Base-by-base conservation (phyloP, 23 tunicate species). In the Halocynthia roretzi region DNA sequence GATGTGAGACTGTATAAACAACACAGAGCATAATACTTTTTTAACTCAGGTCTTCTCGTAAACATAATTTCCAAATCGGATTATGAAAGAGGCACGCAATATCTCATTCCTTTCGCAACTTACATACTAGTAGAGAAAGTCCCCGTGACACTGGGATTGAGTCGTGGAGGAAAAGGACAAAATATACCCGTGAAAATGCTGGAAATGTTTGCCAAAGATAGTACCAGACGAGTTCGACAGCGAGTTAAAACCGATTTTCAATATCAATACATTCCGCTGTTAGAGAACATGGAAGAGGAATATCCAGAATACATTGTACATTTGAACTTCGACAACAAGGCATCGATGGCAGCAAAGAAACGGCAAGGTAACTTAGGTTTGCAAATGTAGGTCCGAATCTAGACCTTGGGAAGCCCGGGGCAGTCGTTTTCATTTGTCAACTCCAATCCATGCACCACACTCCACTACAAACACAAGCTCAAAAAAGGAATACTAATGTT, bases 121-220 rank as follows among this genome's bases (percentile, higher is more conserved):
- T 85, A 85, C 80, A 74, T 85, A 12, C 72, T 85, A 5, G 81
- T 85, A 51, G 90, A 85, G 52, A 85, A 85, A 50, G 78, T 54
- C 0, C 78, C 78, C 8, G 78, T 74, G 56, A 74, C 19, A 11
- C 40, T 74, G 62, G 78, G 78, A 8, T 14, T 74, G 60, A 74
- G 78, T 4, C 17, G 78, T 54, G 78, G 56, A 7, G 78, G 31
- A 20, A 20, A 64, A 12, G 56, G 56, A 20, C 1, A 49, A 5
- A 10, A 17, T 52, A 17, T 48, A 22, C 64, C 19, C 56, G 31
- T 55, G 64, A 64, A 74, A 8, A 52, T 44, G 11, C 6, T 74
- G 8, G 78, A 74, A 54, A 53, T 74, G 65, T 21, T 22, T 50
- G 60, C 55, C 23, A 74, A 50, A 54, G 56, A 54, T 14, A 50